Conservation (phyloP, 1,140 invertebrate genomes). For the Zophobas morio region DNA sequence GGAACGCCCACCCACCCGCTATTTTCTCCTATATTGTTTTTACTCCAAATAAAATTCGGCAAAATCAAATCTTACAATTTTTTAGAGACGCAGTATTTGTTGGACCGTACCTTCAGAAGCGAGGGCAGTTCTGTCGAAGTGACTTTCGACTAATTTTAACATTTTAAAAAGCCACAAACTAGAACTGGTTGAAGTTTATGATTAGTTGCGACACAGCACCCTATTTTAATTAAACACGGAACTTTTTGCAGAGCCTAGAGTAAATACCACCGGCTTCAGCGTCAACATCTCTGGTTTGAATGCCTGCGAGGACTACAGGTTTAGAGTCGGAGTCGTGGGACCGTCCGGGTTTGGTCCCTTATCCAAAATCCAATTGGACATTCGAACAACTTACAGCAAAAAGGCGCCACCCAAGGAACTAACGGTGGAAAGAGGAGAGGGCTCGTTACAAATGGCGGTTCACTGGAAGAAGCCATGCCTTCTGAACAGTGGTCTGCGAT, state of each 20-base stretch:
- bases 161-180: no score
- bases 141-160: no score
- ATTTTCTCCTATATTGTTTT: no score
- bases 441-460: constrained; percentile 63
- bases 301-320: constrained; percentile 81
- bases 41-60: no score
- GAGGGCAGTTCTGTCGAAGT: no score
- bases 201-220: no score
- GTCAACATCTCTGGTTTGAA: constrained; percentile 75
- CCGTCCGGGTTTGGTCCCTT: constrained; percentile 78
- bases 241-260: constrained; percentile 69
- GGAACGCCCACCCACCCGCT: no score
- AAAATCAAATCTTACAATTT: no score
- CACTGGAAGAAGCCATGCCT: constrained; percentile 70
- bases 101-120: not conserved
- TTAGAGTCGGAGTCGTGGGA: constrained; percentile 79
- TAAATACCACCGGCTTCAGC: constrained; percentile 73
- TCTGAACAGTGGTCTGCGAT: constrained; percentile 53
- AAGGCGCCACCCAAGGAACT: constrained; percentile 75
- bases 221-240: no score
- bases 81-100: no score
- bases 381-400: constrained; percentile 76
- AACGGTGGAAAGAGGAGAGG: constrained; percentile 58
- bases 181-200: no score
- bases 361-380: constrained; percentile 67